Evolutionary conservation across 2,113 vertebrate genomes (phyloP).

Genomic region (Rynchops niger): DNA sequence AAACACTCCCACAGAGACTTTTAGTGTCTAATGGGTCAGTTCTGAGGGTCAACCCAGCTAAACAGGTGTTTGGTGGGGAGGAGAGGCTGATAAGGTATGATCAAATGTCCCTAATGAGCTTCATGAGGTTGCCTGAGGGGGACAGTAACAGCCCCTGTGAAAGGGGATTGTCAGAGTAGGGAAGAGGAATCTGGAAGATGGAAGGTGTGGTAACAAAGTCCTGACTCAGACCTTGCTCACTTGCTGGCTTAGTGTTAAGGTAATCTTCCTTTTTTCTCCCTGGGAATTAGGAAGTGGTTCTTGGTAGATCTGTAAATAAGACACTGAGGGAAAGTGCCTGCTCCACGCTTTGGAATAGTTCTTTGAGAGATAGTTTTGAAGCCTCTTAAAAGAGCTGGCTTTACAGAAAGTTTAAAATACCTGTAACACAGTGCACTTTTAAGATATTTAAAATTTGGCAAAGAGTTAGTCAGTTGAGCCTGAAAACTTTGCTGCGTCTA

Average conservation of each 20-base stretch:
- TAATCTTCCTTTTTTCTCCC: background rate
- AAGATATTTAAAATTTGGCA: background rate
- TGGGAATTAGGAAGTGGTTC: background rate
- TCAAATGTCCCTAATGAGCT: background rate
- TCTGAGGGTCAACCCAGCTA: background rate
- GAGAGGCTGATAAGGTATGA: background rate
- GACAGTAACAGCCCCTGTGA: background rate
- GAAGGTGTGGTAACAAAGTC: background rate
- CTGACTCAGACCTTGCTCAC: background rate
- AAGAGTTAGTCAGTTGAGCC: background rate
- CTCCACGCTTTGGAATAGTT: background rate
- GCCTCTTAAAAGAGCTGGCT: background rate
- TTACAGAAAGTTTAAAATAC: background rate
- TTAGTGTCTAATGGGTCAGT: background rate
- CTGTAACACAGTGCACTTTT: background rate
- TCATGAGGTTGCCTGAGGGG: background rate
- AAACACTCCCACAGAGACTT: background rate
- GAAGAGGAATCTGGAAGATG: background rate
- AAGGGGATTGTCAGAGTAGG: background rate
- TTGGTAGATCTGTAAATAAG: background rate
- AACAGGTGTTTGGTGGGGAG: background rate
- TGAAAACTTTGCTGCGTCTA: background rate
- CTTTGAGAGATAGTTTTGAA: background rate
- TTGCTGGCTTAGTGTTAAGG: background rate
- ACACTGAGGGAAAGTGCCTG: background rate